Percentiles rank a stretch among this genome's conserved stretches.
These are phyloP conservation scores for Zonotrichia leucophrys DNA, from an alignment of 2,113 vertebrate species.

Conservation along the genomic window DNA sequence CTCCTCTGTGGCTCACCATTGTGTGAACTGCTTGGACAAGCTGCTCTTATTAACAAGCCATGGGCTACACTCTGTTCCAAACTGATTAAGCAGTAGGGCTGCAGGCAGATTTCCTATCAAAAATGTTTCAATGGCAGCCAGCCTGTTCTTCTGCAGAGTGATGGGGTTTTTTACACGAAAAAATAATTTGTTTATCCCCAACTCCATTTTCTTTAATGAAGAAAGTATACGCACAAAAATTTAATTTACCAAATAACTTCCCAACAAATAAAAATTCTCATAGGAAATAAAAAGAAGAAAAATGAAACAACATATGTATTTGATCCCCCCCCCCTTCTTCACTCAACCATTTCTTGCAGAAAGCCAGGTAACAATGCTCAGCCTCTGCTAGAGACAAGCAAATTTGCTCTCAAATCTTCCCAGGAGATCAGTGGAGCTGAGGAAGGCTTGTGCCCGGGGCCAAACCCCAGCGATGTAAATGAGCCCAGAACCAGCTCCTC, in stretches of 20 bases:
- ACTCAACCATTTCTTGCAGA: not conserved
- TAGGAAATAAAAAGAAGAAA: not conserved
- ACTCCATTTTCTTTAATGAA: not conserved
- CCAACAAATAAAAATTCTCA: not conserved
- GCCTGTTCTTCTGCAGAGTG: not conserved
- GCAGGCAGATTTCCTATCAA: constrained; percentile 51
- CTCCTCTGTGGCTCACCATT: constrained; percentile 28
- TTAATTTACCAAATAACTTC: not conserved
- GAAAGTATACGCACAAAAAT: not conserved
- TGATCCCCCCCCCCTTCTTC: not conserved
- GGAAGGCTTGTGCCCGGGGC: not conserved
- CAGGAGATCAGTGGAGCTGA: constrained; percentile 18
- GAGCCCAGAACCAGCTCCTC: constrained; percentile 14
- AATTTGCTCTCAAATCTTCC: not conserved
- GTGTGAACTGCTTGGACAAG: constrained; percentile 1
- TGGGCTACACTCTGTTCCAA: constrained; percentile 29
- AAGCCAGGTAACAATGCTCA: not conserved
- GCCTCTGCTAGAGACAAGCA: not conserved
- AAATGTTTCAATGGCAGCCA: constrained; percentile 21
- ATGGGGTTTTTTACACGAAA: not conserved
- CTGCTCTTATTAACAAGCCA: constrained; percentile 58
- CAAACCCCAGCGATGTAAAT: not conserved
- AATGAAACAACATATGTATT: not conserved
- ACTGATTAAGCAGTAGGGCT: constrained; percentile 44
- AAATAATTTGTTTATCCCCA: not conserved